phyloP scores from a whole-genome alignment of 1,140 invertebrate genomes.

The Penaeus chinensis region DNA sequence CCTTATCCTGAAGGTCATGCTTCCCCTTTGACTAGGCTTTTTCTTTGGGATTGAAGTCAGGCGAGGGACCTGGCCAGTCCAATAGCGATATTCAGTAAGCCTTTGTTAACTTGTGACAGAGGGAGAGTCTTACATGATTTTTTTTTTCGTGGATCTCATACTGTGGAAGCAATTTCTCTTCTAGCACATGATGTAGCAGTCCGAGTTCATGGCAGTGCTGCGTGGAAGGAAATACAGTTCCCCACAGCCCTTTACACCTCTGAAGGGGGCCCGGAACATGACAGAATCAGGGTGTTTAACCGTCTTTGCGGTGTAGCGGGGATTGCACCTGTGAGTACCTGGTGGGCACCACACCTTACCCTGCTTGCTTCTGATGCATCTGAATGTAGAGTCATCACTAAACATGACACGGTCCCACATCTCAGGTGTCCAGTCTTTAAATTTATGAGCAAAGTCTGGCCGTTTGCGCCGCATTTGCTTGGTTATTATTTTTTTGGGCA shows the following conservation, averaged over 20 bases:
- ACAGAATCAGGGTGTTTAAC: slow-evolving; percentile 17
- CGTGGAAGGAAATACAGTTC: neutral
- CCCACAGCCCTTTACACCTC: neutral
- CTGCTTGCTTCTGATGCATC: neutral
- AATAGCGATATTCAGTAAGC: no score
- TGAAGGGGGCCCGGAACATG: neutral
- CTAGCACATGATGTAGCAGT: no score
- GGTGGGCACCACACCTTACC: neutral
- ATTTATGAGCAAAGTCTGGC: neutral
- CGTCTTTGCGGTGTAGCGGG: slow-evolving; percentile 4
- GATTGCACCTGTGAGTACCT: neutral
- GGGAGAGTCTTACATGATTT: no score
- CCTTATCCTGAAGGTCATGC: neutral
- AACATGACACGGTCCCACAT: neutral
- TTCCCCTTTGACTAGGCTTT: neutral
- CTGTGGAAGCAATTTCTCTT: no score
- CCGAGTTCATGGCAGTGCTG: no score
- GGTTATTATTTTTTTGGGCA: no score
- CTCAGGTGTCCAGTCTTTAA: slow-evolving; percentile 21
- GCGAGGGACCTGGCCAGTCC: neutral
- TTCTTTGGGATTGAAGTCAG: slow-evolving; percentile 16
- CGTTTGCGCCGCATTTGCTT: no score
- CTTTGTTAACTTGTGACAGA: no score
- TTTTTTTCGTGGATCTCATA: no score
- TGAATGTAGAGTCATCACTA: neutral